Evolutionary conservation across 2,797 vertebrate genomes (phyloP).

Genomic region (Pseudochromis fuscus): DNA sequence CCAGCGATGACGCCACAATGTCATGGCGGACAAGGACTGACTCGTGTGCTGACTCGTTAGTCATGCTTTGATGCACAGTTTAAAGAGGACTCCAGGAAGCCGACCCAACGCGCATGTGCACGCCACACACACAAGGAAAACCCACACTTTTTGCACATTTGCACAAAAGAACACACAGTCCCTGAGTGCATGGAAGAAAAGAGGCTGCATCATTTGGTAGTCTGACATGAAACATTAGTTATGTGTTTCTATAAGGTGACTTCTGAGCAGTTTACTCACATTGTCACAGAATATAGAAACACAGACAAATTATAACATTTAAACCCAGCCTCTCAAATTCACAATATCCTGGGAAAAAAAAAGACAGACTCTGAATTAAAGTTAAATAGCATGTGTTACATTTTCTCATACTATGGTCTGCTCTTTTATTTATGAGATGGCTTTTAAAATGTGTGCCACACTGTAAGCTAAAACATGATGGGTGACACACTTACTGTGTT

Average conservation of each 20-base stretch:
- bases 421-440: conserved; percentile 40
- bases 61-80: conserved; percentile 85
- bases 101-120: conserved; percentile 50
- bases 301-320: background rate
- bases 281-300: conserved; percentile 20
- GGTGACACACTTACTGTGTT: conserved; percentile 10
- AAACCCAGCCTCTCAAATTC: too few relatives aligned
- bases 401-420: background rate
- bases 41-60: conserved; percentile 81
- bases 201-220: conserved; percentile 60
- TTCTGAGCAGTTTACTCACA: conserved; percentile 16
- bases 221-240: conserved; percentile 60
- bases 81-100: conserved; percentile 83
- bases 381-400: background rate
- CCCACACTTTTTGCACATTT: conserved; percentile 57
- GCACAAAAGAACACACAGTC: conserved; percentile 51
- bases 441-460: conserved; percentile 46
- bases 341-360: background rate
- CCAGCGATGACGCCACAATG: conserved; percentile 50
- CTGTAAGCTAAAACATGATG: conserved; percentile 9
- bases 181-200: conserved; percentile 64
- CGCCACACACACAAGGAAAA: conserved; percentile 14
- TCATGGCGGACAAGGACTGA: conserved; percentile 64
- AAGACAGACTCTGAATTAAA: background rate
- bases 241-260: conserved; percentile 45